Base-by-base conservation (phyloP, 2,797 vertebrate genomes). In the Catostomus latipinnis region DNA sequence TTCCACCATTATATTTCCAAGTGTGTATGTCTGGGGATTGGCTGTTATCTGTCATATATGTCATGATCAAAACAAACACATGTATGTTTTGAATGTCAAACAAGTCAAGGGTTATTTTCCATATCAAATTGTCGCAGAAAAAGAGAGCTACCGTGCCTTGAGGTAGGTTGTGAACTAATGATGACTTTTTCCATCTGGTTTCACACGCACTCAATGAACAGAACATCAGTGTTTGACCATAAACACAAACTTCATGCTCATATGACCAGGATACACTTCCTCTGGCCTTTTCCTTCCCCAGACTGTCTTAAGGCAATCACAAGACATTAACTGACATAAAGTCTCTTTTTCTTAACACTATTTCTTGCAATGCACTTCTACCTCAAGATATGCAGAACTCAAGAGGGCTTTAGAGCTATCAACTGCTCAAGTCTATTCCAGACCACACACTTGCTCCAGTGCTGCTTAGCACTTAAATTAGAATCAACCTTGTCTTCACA, bases 241-340 rank as follows among this genome's bases (percentile, higher is more conserved):
- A 81, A 85, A 74, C 65, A 71, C 34, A 34, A 57, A 83, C 46
- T 61, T 80, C 52, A 69, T 56, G 63, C 63, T 80, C 82, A 82
- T 83, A 79, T 86, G 84, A 81, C 63, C 54, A 48, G 71, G 56
- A 70, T 63, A 71, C 61, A 22, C 74, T 85, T 85, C 81, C 76
- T 83, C 65, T 73, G 79, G 72, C 61, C 56, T 74, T 58, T 82
- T 76, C 61, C 60, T 57, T 57, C 12, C 53, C 48, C 50, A 58
- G 67, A 13, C 49, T 67, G 78, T 83, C 84, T 85, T 78, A 85
- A 67, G 78, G 74, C 75, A 61, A 85, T 85, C 84, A 85, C 84
- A 85, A 85, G 83, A 84, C 82, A 68, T 34, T 52, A 34, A 75
- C 76, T 66, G 53, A 77, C 62, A 45, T 16, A 4, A 34, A 68